Percentiles rank a stretch among this genome's conserved stretches.
These are phyloP conservation scores for Panopea generosa DNA, from an alignment of 2,888 invertebrate species.

Conservation along the genomic window DNA sequence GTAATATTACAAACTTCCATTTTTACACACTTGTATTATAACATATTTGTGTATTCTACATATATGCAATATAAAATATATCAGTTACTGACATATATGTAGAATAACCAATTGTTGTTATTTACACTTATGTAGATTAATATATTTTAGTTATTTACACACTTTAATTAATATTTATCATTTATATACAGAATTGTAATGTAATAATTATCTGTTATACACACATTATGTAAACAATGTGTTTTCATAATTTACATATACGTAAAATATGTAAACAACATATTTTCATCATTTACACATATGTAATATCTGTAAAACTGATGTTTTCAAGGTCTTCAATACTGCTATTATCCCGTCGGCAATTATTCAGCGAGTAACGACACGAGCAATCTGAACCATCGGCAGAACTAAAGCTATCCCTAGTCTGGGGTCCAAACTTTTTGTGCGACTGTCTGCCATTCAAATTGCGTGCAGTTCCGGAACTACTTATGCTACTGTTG, in stretches of 20 bases:
- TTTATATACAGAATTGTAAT: no score
- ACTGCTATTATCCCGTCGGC: conserved; percentile 58
- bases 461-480: conserved; percentile 27
- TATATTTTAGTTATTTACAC: no score
- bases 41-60: no score
- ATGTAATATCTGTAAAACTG: conserved; percentile 72
- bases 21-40: no score
- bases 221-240: neutral
- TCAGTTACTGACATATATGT: no score
- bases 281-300: conserved; percentile 56
- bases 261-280: neutral
- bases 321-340: conserved; percentile 60
- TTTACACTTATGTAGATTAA: no score
- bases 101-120: no score
- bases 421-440: conserved; percentile 65
- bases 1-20: no score
- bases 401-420: conserved; percentile 69
- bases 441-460: conserved; percentile 44
- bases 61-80: no score
- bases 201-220: neutral
- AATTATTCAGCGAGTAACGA: conserved; percentile 58
- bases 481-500: conserved; percentile 70
- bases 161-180: no score
- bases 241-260: neutral
- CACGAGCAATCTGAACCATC: conserved; percentile 70